Base-by-base conservation (phyloP, 1,140 invertebrate genomes). In the Drosophila kanapiae region DNA sequence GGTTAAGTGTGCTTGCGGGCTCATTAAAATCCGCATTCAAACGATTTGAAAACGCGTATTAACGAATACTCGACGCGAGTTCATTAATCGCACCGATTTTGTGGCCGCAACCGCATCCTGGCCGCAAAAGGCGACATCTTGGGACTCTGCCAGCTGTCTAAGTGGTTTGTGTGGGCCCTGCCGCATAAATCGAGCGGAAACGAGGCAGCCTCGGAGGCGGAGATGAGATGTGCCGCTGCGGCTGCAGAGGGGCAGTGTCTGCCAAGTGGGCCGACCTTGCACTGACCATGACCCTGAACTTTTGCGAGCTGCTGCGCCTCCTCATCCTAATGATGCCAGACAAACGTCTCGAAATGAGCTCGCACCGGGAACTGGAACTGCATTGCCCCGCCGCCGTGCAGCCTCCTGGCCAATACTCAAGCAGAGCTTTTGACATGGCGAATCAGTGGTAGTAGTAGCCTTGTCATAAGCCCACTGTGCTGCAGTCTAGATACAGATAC, bases 11-110 rank as follows among this genome's bases (percentile, higher is more conserved):
- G 1, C 11, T 14, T 61, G 64, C 27, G 45, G 40, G 74, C 70
- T 88, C 86, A 85, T 90, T 90, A 90, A 88, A 90, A 85, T 75
- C 70, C 75, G 33, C 85, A 88, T 88, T 85, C 59, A 81, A 78
- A 74, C 74, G 77, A 54, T 84, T 78, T 62, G 64, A 67, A 84
- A 87, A 78, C 64, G 59, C 60, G 48, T 74, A 70, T 81, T 78
- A 78, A 72, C 65, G 77, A 90, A 76, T 69, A 54, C 69, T 76
- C 67, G 75, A 61, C 75, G 67, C 57, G 70, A 70, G 75, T 79
- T 72, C 78, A 85, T 90, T 88, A 85, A 88, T 90, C 67, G 64
- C 70, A 61, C 43, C 60, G 82, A 82, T 81, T 81, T 79, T 70
- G 77, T 81, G 78, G 80, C 49, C 56, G 31, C 74, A 78, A 61